A percentile compares a stretch with the other conserved stretches of the same genome.
Conservation (phyloP, 2,888 invertebrate genomes). For the Subacronicta megacephala region DNA sequence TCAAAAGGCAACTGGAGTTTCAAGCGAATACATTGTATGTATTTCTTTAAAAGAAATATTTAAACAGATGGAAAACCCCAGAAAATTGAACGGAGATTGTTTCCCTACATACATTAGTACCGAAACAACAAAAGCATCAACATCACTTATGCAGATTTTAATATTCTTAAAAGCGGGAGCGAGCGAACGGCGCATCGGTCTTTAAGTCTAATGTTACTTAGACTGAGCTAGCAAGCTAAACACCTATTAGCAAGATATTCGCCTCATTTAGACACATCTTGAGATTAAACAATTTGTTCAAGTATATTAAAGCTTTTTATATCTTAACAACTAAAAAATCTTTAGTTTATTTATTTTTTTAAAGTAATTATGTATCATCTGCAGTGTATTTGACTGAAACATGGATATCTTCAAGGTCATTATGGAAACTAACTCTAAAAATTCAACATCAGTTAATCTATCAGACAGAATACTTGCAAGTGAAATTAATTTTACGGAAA, state of each 20-base stretch:
- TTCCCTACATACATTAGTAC: conserved; percentile 28
- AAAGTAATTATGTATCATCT: no score
- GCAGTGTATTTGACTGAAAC: no score
- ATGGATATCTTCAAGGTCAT: no score
- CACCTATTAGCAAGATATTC: conserved; percentile 51
- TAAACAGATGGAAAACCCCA: conserved; percentile 19
- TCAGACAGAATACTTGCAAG: no score
- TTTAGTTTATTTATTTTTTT: not conserved
- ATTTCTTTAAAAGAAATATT: conserved; percentile 30
- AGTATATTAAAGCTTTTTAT: conserved; percentile 13
- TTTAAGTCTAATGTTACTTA: conserved; percentile 58
- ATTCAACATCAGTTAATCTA: no score
- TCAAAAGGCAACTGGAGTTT: conserved; percentile 8
- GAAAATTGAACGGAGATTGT: conserved; percentile 25
- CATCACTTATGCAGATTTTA: conserved; percentile 75
- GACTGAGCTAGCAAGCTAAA: conserved; percentile 44
- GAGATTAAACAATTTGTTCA: conserved; percentile 41
- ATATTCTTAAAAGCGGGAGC: conserved; percentile 75
- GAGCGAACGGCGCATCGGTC: conserved; percentile 51
- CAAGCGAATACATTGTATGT: conserved; percentile 1
- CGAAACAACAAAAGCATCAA: conserved; percentile 62
- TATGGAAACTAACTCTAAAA: no score
- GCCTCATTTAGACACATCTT: conserved; percentile 46
- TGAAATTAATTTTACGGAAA: no score
- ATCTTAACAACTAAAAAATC: not conserved